Evolutionary conservation across 1,140 invertebrate genomes (phyloP).

Genomic region (Steinernema feltiae): DNA sequence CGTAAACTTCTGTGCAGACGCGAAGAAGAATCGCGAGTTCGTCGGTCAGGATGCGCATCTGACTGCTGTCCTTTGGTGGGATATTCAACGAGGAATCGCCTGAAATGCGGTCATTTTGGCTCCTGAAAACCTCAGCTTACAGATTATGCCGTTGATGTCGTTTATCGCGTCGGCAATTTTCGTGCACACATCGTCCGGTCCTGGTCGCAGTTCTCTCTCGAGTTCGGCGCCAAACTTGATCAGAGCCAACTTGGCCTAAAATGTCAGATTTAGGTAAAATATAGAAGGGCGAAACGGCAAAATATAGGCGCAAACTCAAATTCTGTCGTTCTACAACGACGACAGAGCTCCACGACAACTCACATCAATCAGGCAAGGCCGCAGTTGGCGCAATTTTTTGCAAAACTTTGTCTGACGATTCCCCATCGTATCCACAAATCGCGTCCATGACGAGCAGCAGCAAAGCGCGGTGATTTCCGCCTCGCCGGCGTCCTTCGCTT

Average conservation of each 20-base stretch:
- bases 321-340: too few species aligned
- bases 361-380: neutral
- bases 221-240: conserved; percentile 10
- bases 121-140: neutral
- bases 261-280: too few species aligned
- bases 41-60: neutral
- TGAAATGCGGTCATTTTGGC: neutral
- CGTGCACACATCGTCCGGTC: neutral
- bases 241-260: neutral
- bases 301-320: too few species aligned
- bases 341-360: too few species aligned
- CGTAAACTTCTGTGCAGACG: neutral
- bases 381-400: neutral
- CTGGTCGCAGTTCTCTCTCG: neutral
- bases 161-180: neutral
- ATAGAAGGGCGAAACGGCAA: too few species aligned
- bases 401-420: neutral
- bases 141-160: neutral
- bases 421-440: neutral
- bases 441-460: neutral
- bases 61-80: neutral
- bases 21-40: neutral
- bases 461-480: neutral
- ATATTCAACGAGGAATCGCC: neutral
- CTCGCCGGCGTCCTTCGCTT: neutral